phyloP scores from a whole-genome alignment of 1,140 invertebrate species.

The Archivesica marissinica region DNA sequence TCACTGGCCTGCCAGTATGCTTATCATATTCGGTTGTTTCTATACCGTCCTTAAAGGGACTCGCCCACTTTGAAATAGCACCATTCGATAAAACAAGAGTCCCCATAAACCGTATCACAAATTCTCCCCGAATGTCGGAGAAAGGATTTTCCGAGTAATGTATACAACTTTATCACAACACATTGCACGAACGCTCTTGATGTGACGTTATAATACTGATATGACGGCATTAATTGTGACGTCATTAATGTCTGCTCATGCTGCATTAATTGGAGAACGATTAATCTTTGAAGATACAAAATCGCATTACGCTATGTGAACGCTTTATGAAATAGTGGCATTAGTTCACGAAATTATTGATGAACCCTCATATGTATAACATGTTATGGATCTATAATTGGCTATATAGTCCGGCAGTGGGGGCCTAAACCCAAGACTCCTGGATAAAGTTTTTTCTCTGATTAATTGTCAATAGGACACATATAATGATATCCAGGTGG shows the following conservation, averaged over 20 bases:
- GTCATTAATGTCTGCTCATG: not conserved
- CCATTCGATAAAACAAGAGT: constrained; percentile 19
- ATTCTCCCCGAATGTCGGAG: not conserved
- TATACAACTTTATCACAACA: constrained; percentile 26
- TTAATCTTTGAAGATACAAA: not conserved
- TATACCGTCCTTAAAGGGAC: not conserved
- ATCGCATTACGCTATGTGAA: not conserved
- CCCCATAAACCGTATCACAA: not conserved
- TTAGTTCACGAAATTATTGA: constrained; percentile 26
- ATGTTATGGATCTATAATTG: too few species aligned
- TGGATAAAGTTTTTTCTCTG: too few species aligned
- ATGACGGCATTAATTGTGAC: constrained; percentile 1
- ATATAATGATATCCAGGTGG: too few species aligned
- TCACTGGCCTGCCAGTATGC: constrained; percentile 30
- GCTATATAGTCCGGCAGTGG: too few species aligned
- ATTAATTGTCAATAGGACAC: too few species aligned
- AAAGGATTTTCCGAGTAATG: not conserved
- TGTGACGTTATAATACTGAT: not conserved
- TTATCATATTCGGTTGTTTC: constrained; percentile 12
- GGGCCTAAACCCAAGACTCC: too few species aligned
- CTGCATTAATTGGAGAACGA: not conserved
- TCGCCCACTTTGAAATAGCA: constrained; percentile 25
- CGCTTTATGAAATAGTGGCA: too few species aligned
- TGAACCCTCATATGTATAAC: constrained; percentile 1
- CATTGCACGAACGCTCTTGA: constrained; percentile 1